Evolutionary conservation across 2,797 vertebrate species (phyloP).

Genomic region (Pipistrellus kuhlii): DNA sequence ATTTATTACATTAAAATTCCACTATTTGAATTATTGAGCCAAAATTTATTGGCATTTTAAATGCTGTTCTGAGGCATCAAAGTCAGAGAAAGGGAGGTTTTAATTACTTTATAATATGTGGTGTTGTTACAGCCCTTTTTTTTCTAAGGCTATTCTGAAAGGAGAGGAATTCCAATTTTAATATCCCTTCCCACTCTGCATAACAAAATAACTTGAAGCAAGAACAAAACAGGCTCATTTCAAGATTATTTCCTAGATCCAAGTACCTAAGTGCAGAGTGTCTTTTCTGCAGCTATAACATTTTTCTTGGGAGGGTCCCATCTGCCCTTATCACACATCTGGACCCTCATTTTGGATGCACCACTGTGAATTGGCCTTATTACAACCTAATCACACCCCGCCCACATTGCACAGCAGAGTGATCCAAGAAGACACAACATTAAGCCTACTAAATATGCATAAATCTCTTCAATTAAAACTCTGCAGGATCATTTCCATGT

Average conservation of each 20-base stretch:
- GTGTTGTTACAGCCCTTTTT: neutral
- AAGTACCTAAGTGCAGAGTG: neutral
- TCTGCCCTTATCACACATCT: neutral
- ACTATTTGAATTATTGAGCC: neutral
- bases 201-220: neutral
- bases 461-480: constrained; percentile 72
- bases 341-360: neutral
- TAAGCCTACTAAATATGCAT: constrained; percentile 63
- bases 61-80: neutral
- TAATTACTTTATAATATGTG: neutral
- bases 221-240: neutral
- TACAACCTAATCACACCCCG: constrained; percentile 20
- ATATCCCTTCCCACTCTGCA: neutral
- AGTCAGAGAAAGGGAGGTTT: neutral
- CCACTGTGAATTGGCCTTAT: constrained; percentile 13
- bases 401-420: neutral
- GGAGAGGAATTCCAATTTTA: neutral
- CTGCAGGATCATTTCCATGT: constrained; percentile 53
- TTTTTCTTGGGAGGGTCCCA: neutral
- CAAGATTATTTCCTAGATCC: neutral
- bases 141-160: neutral
- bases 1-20: neutral
- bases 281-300: neutral
- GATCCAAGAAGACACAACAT: constrained; percentile 44
- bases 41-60: neutral